A percentile compares a stretch with the other conserved stretches of the same genome.
phyloP scores from a whole-genome alignment of 2,113 vertebrate genomes.

The Takifugu bimaculatus region DNA sequence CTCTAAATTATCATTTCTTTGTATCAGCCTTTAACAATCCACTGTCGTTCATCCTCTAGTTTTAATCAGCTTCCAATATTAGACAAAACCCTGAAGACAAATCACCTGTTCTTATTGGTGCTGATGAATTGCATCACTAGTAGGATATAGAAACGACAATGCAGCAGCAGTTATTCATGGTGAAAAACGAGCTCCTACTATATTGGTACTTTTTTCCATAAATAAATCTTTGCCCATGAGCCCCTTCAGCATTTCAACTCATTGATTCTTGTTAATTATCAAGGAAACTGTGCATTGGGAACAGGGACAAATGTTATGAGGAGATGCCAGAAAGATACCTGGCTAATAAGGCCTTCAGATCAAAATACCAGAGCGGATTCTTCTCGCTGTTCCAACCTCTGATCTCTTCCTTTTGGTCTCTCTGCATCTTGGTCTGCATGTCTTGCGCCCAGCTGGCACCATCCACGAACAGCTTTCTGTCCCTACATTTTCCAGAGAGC shows the following conservation, averaged over 20 bases:
- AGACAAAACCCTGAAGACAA: slow-evolving; percentile 67
- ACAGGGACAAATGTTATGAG: slow-evolving; percentile 53
- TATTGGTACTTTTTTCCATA: slow-evolving; percentile 39
- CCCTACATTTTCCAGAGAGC: slow-evolving; percentile 45
- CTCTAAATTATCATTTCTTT: neutral
- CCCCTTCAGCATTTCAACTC: slow-evolving; percentile 57
- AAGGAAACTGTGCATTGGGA: slow-evolving; percentile 53
- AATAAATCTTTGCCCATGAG: slow-evolving; percentile 61
- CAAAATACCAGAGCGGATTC: slow-evolving; percentile 15
- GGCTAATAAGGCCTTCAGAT: slow-evolving; percentile 10
- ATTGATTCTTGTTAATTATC: slow-evolving; percentile 63
- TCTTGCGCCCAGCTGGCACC: slow-evolving; percentile 16
- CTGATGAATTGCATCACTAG: slow-evolving; percentile 58
- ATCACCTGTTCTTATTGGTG: slow-evolving; percentile 66
- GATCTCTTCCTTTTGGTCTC: neutral
- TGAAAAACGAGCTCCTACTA: slow-evolving; percentile 62
- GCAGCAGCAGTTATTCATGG: slow-evolving; percentile 54
- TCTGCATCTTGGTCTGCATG: slow-evolving; percentile 2
- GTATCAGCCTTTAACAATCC: neutral
- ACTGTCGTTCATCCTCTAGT: slow-evolving; percentile 24
- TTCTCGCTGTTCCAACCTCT: slow-evolving; percentile 6
- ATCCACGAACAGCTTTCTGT: slow-evolving; percentile 45
- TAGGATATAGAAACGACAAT: slow-evolving; percentile 59
- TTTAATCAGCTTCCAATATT: slow-evolving; percentile 67
- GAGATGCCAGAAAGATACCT: slow-evolving; percentile 22